Conservation (phyloP, 2,888 invertebrate genomes). For the Mongoloraphidia duomilia region DNA sequence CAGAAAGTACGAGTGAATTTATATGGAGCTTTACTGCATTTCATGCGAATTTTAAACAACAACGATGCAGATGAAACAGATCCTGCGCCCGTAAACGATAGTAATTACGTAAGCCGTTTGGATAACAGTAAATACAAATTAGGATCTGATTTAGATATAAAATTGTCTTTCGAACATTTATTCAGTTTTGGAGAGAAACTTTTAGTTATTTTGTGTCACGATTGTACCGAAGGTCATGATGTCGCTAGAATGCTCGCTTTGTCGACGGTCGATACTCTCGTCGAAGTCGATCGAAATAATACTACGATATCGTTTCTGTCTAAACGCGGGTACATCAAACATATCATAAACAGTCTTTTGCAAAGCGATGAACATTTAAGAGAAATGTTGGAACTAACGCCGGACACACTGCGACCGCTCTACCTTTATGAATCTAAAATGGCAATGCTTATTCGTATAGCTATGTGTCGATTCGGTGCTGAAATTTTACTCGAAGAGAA, state of each 20-base stretch:
- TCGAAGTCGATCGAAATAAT: conserved; percentile 58
- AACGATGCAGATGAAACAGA: conserved; percentile 29
- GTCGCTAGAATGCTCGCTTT: conserved; percentile 81
- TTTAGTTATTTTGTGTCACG: conserved; percentile 68
- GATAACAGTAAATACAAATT: conserved; percentile 37
- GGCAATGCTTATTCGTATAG: conserved; percentile 58
- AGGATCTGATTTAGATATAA: conserved; percentile 28
- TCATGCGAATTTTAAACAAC: conserved; percentile 57
- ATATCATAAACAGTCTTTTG: conserved; percentile 65
- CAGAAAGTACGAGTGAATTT: conserved; percentile 76
- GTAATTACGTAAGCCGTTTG: conserved; percentile 47
- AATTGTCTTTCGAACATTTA: conserved; percentile 40
- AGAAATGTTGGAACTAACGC: conserved; percentile 48
- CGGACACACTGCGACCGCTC: conserved; percentile 55
- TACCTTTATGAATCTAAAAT: conserved; percentile 83
- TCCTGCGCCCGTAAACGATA: conserved; percentile 24
- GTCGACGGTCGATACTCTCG: conserved; percentile 62
- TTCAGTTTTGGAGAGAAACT: conserved; percentile 66
- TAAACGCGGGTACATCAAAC: conserved; percentile 59
- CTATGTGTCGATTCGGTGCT: conserved; percentile 50
- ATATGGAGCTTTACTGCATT: conserved; percentile 71
- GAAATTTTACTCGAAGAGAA: conserved; percentile 46
- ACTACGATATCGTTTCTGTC: conserved; percentile 47
- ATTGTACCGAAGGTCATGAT: conserved; percentile 78
- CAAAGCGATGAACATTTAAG: conserved; percentile 57